Base-by-base conservation (phyloP, 1,140 invertebrate genomes). In the Chironomus tepperi region DNA sequence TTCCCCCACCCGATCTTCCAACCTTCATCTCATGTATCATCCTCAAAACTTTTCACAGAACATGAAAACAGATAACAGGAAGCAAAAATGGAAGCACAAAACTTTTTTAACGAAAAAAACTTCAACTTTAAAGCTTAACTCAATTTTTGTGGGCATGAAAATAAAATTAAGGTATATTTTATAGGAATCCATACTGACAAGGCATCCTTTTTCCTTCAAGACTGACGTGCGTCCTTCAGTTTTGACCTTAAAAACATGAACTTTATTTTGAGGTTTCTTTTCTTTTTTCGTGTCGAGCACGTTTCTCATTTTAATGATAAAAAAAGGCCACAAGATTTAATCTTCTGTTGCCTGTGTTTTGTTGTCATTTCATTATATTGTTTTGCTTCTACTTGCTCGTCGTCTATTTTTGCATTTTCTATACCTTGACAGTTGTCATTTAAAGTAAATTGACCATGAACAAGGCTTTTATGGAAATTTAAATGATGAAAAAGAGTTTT, bases 371-470 rank as follows among this genome's bases (percentile, higher is more conserved):
- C 47, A 34, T 34, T 34, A 34, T 5, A 34, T 34, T 34, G 24
- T 34, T 34, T 34, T 1, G 2, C 24, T 34, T 34, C 24, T 34
- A 34, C 24, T 34, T 34, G 24, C 24, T 34, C 24, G 1, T 34
- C 24, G 15, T 57, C 47, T 57, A n/a, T 57, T 57, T 57, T 57
- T 57, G 8, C 12, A 15, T 57, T 57, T 47, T n/a, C 47, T 15
- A 57, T 9, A 57, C 47, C 47, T 57, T 57, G 47, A 57, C 47
- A 57, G 12, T n/a, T 57, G 47, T 57, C 8, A 57, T 57, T 57
- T 57, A 57, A 57, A 57, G 47, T 57, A 57, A 57, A 57, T 57
- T 57, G 47, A 57, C 47, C 3, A 57, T n/a, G 47, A 57, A 57
- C 10, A 57, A n/a, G n/a, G 24, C n/a, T n/a, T n/a, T 57, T 57